Conservation (phyloP, 2,888 invertebrate species). For the Lochmaea capreae region DNA sequence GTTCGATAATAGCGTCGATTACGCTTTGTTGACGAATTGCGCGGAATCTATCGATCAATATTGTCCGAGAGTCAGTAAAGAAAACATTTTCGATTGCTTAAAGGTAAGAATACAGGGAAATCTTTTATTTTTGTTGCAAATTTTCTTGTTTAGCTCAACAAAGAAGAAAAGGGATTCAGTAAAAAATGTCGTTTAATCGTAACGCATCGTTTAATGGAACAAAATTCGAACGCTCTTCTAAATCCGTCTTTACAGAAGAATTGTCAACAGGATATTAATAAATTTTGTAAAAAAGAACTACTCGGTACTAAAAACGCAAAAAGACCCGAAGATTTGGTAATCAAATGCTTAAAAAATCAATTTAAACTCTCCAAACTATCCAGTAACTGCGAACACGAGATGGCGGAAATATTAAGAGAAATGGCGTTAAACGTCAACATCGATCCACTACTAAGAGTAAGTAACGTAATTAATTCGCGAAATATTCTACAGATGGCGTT, state of each 20-base stretch:
- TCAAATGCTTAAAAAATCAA: constrained; percentile 85
- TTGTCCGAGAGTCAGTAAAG: constrained; percentile 79
- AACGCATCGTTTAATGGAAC: constrained; percentile 89
- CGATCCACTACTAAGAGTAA: constrained; percentile 78
- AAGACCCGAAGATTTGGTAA: constrained; percentile 85
- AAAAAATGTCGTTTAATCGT: constrained; percentile 86
- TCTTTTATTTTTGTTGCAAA: too few species aligned
- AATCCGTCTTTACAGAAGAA: constrained; percentile 86
- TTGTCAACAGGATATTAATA: constrained; percentile 85
- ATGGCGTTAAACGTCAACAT: constrained; percentile 92
- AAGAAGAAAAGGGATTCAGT: constrained; percentile 83
- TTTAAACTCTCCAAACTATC: constrained; percentile 81
- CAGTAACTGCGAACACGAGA: constrained; percentile 82
- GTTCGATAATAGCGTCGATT: constrained; percentile 88
- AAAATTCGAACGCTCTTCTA: constrained; percentile 89
- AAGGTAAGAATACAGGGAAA: constrained; percentile 68
- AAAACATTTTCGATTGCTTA: constrained; percentile 80
- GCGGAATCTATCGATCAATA: constrained; percentile 87
- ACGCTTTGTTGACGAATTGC: constrained; percentile 85
- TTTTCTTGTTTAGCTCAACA: constrained; percentile 69
- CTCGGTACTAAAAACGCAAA: constrained; percentile 57
- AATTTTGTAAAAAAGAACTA: constrained; percentile 67
- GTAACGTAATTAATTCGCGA: not conserved
- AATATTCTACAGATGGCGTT: not conserved
- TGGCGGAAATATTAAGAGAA: constrained; percentile 84